Percentiles rank a stretch among this genome's conserved stretches.
phyloP scores from a whole-genome alignment of 92 coral and sea anemone species.

The Porites cylindrica region DNA sequence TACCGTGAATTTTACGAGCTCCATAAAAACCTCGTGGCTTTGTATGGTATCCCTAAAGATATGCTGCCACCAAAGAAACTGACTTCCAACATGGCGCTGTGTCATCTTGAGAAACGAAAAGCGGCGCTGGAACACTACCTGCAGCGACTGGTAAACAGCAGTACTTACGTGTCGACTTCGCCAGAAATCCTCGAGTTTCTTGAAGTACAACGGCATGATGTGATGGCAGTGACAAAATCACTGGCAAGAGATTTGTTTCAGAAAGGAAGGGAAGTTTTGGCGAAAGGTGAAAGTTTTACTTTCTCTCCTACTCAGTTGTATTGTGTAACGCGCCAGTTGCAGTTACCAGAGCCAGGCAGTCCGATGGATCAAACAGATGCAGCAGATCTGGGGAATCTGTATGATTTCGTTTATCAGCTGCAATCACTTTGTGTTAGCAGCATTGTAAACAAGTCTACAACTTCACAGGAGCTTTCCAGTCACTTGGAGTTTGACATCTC shows the following conservation, averaged over 20 bases:
- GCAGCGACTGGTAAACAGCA: constrained; percentile 96
- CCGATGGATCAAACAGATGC: constrained; percentile 68
- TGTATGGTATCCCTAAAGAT: constrained; percentile 93
- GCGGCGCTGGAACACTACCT: constrained; percentile 95
- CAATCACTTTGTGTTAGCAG: constrained; percentile 78
- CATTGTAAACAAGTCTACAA: constrained; percentile 38
- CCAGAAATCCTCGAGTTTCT: constrained; percentile 90
- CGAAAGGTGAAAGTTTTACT: constrained; percentile 75
- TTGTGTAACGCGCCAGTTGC: constrained; percentile 92
- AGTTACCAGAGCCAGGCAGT: constrained; percentile 83
- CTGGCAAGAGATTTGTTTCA: constrained; percentile 80
- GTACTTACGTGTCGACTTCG: constrained; percentile 87
- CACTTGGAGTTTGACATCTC: constrained; percentile 96
- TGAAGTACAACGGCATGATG: constrained; percentile 93
- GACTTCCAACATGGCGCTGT: constrained; percentile 82
- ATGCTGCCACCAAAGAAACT: constrained; percentile 96
- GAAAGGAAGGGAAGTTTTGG: constrained; percentile 73
- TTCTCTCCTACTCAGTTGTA: constrained; percentile 93
- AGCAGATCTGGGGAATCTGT: constrained; percentile 86
- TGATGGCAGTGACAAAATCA: constrained; percentile 84
- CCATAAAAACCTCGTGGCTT: constrained; percentile 80
- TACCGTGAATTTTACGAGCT: constrained; percentile 89
- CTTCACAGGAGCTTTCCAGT: constrained; percentile 80
- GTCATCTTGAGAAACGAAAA: constrained; percentile 84
- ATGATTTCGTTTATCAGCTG: constrained; percentile 87